Evolutionary conservation across 2,888 invertebrate species (phyloP).

Genomic region (Xanthorhoe spadicearia): DNA sequence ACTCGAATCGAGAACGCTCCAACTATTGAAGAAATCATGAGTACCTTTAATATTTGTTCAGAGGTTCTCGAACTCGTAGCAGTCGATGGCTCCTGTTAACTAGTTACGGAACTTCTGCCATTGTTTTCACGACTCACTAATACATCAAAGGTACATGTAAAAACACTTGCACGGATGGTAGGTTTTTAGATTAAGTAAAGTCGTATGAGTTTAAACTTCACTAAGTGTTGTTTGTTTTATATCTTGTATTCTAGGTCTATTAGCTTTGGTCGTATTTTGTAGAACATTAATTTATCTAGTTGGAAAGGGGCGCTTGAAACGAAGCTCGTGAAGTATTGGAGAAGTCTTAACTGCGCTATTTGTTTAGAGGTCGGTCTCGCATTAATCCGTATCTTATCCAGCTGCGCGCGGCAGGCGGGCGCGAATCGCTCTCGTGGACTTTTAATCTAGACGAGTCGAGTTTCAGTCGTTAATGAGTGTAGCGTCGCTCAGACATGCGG

Average conservation of each 20-base stretch:
- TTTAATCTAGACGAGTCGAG: constrained; percentile 81
- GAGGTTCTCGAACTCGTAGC: constrained; percentile 52
- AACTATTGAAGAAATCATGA: constrained; percentile 53
- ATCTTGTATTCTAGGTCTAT: background rate
- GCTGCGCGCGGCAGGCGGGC: constrained; percentile 46
- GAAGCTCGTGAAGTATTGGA: constrained; percentile 52
- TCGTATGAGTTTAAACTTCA: constrained; percentile 23
- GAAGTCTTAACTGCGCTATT: constrained; percentile 57
- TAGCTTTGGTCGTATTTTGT: constrained; percentile 19
- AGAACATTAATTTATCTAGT: constrained; percentile 46
- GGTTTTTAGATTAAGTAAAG: constrained; percentile 24
- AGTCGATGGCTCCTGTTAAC: constrained; percentile 50
- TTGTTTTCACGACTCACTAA: constrained; percentile 46
- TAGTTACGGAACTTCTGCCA: constrained; percentile 48
- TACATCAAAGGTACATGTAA: constrained; percentile 44
- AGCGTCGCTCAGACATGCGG: constrained; percentile 83
- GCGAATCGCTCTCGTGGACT: constrained; percentile 64
- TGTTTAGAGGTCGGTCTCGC: constrained; percentile 53
- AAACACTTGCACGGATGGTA: constrained; percentile 35
- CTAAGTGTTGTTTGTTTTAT: constrained; percentile 26
- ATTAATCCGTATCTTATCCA: constrained; percentile 60
- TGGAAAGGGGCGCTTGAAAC: constrained; percentile 45
- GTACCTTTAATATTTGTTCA: constrained; percentile 55
- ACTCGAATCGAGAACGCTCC: constrained; percentile 50
- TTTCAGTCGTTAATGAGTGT: constrained; percentile 81